Evolutionary conservation across 2,797 vertebrate species (phyloP).

Genomic region (Peromyscus melanophrys): DNA sequence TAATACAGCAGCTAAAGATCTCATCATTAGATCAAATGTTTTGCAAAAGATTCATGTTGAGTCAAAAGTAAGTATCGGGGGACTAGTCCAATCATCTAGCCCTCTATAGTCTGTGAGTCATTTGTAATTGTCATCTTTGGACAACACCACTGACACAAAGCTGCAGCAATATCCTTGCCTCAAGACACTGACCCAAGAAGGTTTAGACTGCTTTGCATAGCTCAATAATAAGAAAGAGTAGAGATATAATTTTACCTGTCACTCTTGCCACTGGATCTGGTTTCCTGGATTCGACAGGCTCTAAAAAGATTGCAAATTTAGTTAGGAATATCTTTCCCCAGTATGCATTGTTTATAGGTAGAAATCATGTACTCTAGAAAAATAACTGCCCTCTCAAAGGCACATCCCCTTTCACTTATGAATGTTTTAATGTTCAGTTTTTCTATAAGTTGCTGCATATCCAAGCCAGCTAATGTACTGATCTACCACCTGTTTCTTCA

Average conservation of each 20-base stretch:
- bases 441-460: background rate
- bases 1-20: background rate
- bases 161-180: background rate
- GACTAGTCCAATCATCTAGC: rapidly evolving
- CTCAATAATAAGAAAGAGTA: background rate
- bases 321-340: background rate
- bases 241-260: too few relatives aligned
- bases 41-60: background rate
- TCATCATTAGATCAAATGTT: background rate
- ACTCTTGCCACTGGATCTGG: background rate
- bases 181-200: background rate
- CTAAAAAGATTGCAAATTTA: background rate
- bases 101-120: background rate
- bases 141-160: background rate
- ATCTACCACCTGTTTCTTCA: background rate
- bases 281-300: background rate
- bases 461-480: too few relatives aligned
- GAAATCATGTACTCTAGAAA: background rate
- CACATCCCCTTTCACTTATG: background rate
- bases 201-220: background rate
- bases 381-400: background rate
- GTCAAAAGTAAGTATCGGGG: background rate
- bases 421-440: background rate
- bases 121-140: background rate
- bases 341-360: background rate